Evolutionary conservation across 2,797 vertebrate species (phyloP).

Genomic region (Coregonus sp.): DNA sequence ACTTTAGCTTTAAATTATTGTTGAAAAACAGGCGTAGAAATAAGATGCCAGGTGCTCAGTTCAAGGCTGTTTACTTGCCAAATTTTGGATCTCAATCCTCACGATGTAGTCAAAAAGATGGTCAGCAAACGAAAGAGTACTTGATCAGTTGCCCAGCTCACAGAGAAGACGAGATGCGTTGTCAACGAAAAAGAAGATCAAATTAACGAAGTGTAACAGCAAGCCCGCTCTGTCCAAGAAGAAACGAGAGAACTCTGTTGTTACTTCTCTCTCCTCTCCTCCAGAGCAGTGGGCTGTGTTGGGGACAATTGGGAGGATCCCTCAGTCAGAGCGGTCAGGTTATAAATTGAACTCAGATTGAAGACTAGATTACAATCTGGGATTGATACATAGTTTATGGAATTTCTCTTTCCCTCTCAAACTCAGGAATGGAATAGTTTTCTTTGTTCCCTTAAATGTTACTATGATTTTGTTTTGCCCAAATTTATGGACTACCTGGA

Average conservation of each 20-base stretch:
- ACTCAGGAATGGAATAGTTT: conserved; percentile 1
- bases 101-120: conserved; percentile 21
- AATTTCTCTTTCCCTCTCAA: not conserved
- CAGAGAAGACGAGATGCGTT: not conserved
- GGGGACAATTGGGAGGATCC: conserved; percentile 81
- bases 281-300: conserved; percentile 73
- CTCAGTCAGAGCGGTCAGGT: conserved; percentile 43
- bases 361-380: not conserved
- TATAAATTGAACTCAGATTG: not conserved
- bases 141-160: not conserved
- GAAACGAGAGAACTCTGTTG: not conserved
- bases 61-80: conserved; percentile 2
- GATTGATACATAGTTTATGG: not conserved
- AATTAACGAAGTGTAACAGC: not conserved
- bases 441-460: not conserved
- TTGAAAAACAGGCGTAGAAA: not conserved
- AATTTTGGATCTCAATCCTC: conserved; percentile 33
- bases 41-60: not conserved
- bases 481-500: not conserved
- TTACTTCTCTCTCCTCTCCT: conserved; percentile 6
- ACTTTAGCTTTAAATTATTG: not conserved
- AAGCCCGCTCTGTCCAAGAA: not conserved
- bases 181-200: conserved; percentile 20
- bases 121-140: conserved; percentile 5
- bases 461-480: not conserved